A percentile compares a stretch with the other conserved stretches of the same genome.
phyloP scores from a whole-genome alignment of 2,888 invertebrate genomes.

The Marronus borbonicus region DNA sequence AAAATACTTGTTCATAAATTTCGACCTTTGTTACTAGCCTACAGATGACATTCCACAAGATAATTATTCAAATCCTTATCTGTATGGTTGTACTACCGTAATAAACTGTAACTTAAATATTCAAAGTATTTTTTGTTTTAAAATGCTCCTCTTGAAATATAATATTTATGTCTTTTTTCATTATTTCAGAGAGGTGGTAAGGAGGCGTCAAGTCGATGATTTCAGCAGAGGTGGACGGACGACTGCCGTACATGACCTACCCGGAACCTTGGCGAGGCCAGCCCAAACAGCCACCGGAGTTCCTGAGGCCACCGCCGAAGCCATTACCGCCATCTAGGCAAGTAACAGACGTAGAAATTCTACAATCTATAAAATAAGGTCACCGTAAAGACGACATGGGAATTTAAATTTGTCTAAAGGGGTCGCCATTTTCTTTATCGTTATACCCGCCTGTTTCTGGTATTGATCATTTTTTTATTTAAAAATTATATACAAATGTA shows the following conservation, averaged over 20 bases:
- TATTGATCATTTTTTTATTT: conserved; percentile 2
- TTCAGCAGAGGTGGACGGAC: conserved; percentile 81
- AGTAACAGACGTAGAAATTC: conserved; percentile 52
- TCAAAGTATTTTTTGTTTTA: too few relatives aligned
- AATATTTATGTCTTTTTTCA: conserved; percentile 19
- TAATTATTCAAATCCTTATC: too few relatives aligned
- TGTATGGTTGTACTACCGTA: too few relatives aligned
- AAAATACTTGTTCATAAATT: too few relatives aligned
- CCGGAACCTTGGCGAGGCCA: conserved; percentile 76
- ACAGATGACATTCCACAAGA: too few relatives aligned
- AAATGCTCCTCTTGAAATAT: neutral
- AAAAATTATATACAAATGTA: too few relatives aligned
- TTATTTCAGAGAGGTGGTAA: conserved; percentile 68
- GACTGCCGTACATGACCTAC: conserved; percentile 71
- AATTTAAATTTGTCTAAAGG: conserved; percentile 11
- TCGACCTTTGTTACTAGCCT: too few relatives aligned
- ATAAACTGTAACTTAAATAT: too few relatives aligned
- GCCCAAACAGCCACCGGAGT: conserved; percentile 74
- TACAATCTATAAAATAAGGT: conserved; percentile 37
- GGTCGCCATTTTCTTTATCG: conserved; percentile 10
- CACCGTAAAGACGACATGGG: conserved; percentile 19
- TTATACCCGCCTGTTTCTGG: neutral
- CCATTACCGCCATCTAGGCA: conserved; percentile 74
- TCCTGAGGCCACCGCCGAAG: conserved; percentile 79
- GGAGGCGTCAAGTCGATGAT: conserved; percentile 74